Conservation (phyloP, 2,113 vertebrate genomes). For the Cryptotis parvus region DNA sequence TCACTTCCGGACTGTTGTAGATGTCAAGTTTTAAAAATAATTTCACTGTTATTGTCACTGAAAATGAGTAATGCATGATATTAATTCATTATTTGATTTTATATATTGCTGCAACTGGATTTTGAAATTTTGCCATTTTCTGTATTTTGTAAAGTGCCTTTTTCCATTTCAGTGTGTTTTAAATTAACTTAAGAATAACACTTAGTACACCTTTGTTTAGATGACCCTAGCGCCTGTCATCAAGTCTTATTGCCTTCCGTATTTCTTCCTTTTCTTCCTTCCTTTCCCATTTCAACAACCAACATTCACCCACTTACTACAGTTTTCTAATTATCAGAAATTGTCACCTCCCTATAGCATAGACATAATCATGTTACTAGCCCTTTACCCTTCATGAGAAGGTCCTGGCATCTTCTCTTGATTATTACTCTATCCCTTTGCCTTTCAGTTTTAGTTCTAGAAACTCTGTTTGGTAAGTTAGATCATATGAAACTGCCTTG, state of each 20-base stretch:
- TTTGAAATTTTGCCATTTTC: slow-evolving; percentile 43
- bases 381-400: not conserved
- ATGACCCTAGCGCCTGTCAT: not conserved
- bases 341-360: not conserved
- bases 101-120: not conserved
- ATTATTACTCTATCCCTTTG: not conserved
- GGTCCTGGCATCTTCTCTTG: no score
- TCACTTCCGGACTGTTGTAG: not conserved
- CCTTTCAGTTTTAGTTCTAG: not conserved
- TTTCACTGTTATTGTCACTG: slow-evolving; percentile 40
- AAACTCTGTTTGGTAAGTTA: not conserved
- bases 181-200: slow-evolving; percentile 3
- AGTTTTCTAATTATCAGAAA: no score
- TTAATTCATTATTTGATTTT: slow-evolving; percentile 46
- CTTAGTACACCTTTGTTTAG: not conserved
- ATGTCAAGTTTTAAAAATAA: slow-evolving; percentile 25
- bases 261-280: not conserved
- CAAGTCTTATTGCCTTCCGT: not conserved
- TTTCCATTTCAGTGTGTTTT: not conserved
- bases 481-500: not conserved
- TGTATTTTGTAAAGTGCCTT: slow-evolving; percentile 25
- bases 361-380: not conserved
- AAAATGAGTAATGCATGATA: not conserved
- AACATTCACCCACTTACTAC: no score
- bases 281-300: not conserved